These are phyloP conservation scores for Erithacus rubecula DNA, from an alignment of 2,797 vertebrate species.

Conservation along the genomic window DNA sequence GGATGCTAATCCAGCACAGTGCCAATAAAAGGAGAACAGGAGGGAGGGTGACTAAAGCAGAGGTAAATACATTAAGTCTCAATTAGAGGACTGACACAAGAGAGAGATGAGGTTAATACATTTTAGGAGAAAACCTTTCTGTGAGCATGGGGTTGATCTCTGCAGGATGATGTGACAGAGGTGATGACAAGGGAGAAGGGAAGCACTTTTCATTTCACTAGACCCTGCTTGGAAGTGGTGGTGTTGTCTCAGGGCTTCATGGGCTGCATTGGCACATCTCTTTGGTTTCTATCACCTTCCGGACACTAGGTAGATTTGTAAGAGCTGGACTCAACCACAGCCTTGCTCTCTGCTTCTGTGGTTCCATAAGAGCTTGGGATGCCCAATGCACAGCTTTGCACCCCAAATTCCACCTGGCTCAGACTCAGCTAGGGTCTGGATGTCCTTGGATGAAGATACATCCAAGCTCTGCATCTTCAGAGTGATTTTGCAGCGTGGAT, in stretches of 20 bases:
- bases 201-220: slow-evolving; percentile 32
- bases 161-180: slow-evolving; percentile 22
- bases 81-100: not conserved
- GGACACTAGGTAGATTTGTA: rapidly evolving
- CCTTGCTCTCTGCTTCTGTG: not conserved
- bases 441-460: too few species aligned
- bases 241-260: not conserved
- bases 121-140: slow-evolving; percentile 44
- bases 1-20: not conserved
- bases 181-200: slow-evolving; percentile 17
- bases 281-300: not conserved
- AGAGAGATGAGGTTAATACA: slow-evolving; percentile 18
- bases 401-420: not conserved
- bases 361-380: rapidly evolving
- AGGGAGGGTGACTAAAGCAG: slow-evolving; percentile 11
- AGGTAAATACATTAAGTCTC: slow-evolving; percentile 61
- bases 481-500: not conserved
- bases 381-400: not conserved
- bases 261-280: not conserved
- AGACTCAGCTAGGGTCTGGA: not conserved
- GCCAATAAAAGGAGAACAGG: not conserved
- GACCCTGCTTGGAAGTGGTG: not conserved
- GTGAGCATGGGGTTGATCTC: not conserved
- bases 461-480: not conserved
- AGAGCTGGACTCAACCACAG: rapidly evolving